These are phyloP conservation scores for Micrastur ruficollis DNA, from an alignment of 2,797 vertebrate species.

Conservation along the genomic window DNA sequence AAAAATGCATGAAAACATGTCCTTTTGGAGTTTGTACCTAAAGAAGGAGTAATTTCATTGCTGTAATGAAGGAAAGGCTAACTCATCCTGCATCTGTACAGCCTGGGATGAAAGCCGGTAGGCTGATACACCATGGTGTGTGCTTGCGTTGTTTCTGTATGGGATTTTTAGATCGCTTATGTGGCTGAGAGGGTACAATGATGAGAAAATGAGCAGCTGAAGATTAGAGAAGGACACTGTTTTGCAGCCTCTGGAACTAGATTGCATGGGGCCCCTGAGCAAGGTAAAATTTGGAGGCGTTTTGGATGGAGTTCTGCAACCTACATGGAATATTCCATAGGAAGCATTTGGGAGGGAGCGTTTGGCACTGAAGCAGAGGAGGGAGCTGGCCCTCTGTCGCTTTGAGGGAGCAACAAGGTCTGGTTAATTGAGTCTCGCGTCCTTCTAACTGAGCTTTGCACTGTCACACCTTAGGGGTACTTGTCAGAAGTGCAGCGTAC, in stretches of 20 bases:
- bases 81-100: not conserved
- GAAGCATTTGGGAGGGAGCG: not conserved
- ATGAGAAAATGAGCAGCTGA: not conserved
- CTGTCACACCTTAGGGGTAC: not conserved
- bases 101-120: not conserved
- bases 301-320: slow-evolving; percentile 13
- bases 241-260: not conserved
- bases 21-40: not conserved
- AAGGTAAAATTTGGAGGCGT: slow-evolving; percentile 2
- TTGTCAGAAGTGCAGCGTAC: not conserved
- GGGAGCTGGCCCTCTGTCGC: not conserved
- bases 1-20: not conserved
- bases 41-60: not conserved
- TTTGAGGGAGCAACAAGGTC: not conserved
- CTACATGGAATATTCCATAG: slow-evolving; percentile 29
- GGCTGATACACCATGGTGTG: not conserved
- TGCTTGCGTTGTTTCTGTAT: rapidly evolving
- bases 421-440: not conserved
- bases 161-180: not conserved
- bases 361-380: not conserved
- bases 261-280: not conserved
- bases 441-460: not conserved
- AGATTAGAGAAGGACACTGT: not conserved
- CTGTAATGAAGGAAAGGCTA: not conserved
- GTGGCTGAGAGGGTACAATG: not conserved